phyloP scores from a whole-genome alignment of 23 tunicate species.

The Trididemnum miniatum region DNA sequence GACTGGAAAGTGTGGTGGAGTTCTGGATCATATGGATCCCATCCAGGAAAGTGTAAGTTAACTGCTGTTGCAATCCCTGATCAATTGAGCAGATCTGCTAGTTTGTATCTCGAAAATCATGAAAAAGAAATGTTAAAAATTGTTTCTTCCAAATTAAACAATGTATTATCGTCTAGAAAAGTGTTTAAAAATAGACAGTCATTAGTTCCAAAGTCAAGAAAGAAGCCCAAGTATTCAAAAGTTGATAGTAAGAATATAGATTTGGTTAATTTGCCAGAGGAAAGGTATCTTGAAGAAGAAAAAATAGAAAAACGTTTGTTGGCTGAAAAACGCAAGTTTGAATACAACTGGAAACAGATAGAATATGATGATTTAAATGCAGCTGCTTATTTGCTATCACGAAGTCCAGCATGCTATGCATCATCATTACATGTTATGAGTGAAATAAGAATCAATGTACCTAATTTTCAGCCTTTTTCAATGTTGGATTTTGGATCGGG shows the following conservation, averaged over 20 bases:
- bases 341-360: slow-evolving; percentile 45
- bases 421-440: slow-evolving; percentile 51
- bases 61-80: slow-evolving; percentile 56
- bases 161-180: slow-evolving; percentile 38
- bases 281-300: neutral
- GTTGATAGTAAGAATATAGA: neutral
- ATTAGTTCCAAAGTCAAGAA: neutral
- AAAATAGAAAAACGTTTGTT: neutral
- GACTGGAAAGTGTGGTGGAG: slow-evolving; percentile 73
- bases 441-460: slow-evolving; percentile 49
- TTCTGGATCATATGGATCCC: slow-evolving; percentile 18
- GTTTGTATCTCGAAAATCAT: slow-evolving; percentile 19
- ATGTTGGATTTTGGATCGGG: slow-evolving; percentile 93
- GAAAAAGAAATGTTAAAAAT: neutral
- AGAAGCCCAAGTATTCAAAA: neutral
- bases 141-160: slow-evolving; percentile 17
- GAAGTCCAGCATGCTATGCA: slow-evolving; percentile 72
- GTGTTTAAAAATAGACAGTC: neutral
- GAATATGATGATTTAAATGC: slow-evolving; percentile 64
- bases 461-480: slow-evolving; percentile 49
- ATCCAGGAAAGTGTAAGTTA: slow-evolving; percentile 73
- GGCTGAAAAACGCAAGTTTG: neutral
- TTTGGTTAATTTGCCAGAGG: neutral
- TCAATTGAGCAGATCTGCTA: slow-evolving; percentile 23
- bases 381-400: slow-evolving; percentile 61